These are phyloP conservation scores for Ophion obscuratus DNA, from an alignment of 2,888 invertebrate species.

Conservation along the genomic window DNA sequence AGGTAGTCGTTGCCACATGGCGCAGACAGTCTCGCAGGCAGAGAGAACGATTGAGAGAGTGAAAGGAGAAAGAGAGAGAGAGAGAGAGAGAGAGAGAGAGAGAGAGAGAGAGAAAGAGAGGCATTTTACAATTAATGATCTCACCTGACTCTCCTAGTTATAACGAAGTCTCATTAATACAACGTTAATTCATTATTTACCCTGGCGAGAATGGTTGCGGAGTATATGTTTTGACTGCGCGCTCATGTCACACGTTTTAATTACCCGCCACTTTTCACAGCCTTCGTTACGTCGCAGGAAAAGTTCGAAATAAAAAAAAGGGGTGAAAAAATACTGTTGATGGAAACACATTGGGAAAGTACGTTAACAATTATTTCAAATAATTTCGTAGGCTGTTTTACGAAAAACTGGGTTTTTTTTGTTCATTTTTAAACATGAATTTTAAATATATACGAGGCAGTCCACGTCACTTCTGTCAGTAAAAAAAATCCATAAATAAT, in stretches of 20 bases:
- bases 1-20: conserved; percentile 56
- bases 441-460: too few species aligned
- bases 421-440: too few species aligned
- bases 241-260: conserved; percentile 37
- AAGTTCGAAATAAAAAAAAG: background rate
- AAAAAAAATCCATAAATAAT: too few species aligned
- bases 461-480: too few species aligned
- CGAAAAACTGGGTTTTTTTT: too few species aligned
- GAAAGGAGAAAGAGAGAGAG: conserved; percentile 3
- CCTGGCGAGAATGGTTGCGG: conserved; percentile 36
- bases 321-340: too few species aligned
- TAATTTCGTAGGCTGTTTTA: too few species aligned
- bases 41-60: background rate
- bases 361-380: too few species aligned
- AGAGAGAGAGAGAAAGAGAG: conserved; percentile 24
- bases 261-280: conserved; percentile 34
- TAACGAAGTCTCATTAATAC: conserved; percentile 62
- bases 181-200: conserved; percentile 58
- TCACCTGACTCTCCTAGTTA: conserved; percentile 59
- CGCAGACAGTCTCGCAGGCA: conserved; percentile 45
- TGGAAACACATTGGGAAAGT: too few species aligned
- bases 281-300: background rate
- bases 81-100: conserved; percentile 8
- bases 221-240: conserved; percentile 27
- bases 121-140: conserved; percentile 67